Evolutionary conservation across 2,888 invertebrate genomes (phyloP), one percentile per base, ranked within the genome.

Genomic region (Oxyteleia sp.): DNA sequence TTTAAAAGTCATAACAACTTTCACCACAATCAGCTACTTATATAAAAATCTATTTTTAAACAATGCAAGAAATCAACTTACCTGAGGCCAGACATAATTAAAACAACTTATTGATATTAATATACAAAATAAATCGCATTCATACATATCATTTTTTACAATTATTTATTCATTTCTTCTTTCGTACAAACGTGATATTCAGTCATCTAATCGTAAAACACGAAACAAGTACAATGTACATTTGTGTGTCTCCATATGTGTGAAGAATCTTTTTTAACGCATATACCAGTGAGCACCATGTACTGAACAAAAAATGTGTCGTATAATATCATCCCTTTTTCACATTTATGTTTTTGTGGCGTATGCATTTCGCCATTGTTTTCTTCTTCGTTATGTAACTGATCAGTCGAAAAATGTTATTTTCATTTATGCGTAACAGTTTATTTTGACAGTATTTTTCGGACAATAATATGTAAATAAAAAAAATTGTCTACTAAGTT

Each of bases 151-250:
- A 16, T 57, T 71, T 71, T 85, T 84, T 90, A 90, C 85, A 90
- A 88, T 89, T 72, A 75, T 91, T 91, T 91, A 91, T 91, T 91
- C 86, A 87, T 88, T 90, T 89, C 88, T 91, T 90, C 89, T 90
- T 89, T 89, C 88, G 87, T 90, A 90, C 61, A 72, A 72, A 72
- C 63, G 53, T 72, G 29, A 61, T 63, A 63, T 61, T 72, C 72
- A 72, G 72, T 72, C 72, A 72, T 53, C 72, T 72, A 72, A 53
- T 63, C 38, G 18, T 20, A 53, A 72, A 41, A 49, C 72, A 63
- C 32, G 63, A 72, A 74, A 74, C 55, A 53, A 74, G 45, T 74
- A 74, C 51, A 72, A 72, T 61, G n/a, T 72, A 72, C 61, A 61
- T 51, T 74, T 53, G 59, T 63, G 16, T 71, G 51, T 59, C 20